Percentiles rank a stretch among this genome's conserved stretches.
phyloP scores from a whole-genome alignment of 64 coral and sea anemone genomes.

The Hydrozoanthus tunicans region DNA sequence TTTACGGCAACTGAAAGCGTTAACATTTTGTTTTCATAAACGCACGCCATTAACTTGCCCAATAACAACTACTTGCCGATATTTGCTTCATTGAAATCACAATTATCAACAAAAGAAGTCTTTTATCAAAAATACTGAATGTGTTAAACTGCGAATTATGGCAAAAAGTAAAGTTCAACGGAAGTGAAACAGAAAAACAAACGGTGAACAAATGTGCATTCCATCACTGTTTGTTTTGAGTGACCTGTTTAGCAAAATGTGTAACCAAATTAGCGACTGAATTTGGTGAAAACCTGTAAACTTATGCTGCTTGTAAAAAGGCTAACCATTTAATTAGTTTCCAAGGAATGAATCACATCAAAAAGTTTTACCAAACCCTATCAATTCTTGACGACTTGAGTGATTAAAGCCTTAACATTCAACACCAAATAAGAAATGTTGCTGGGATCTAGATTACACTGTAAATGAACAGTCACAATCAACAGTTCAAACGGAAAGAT shows the following conservation, averaged over 20 bases:
- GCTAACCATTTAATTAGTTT: slow-evolving; percentile 3
- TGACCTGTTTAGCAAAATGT: not conserved
- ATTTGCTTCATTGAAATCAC: slow-evolving; percentile 42
- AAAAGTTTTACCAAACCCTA: too few relatives aligned
- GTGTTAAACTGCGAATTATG: slow-evolving; percentile 36
- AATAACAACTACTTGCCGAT: slow-evolving; percentile 22
- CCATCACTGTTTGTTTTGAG: not conserved
- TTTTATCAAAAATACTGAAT: slow-evolving; percentile 14
- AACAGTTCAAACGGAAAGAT: not conserved
- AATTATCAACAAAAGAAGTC: slow-evolving; percentile 34
- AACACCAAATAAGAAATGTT: too few relatives aligned
- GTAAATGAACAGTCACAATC: not conserved
- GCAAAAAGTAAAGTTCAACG: not conserved
- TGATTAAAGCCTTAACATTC: not conserved
- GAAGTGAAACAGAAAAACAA: not conserved
- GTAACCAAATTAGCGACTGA: not conserved
- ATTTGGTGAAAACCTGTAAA: not conserved
- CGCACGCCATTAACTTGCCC: not conserved
- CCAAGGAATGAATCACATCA: not conserved
- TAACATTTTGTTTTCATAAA: too few relatives aligned
- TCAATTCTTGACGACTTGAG: not conserved
- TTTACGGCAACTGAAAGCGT: too few relatives aligned
- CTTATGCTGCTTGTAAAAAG: not conserved
- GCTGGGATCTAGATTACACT: not conserved
- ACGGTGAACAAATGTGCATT: not conserved